Base-by-base conservation (phyloP, 2,888 invertebrate genomes). In the Gnatocerus cornutus region DNA sequence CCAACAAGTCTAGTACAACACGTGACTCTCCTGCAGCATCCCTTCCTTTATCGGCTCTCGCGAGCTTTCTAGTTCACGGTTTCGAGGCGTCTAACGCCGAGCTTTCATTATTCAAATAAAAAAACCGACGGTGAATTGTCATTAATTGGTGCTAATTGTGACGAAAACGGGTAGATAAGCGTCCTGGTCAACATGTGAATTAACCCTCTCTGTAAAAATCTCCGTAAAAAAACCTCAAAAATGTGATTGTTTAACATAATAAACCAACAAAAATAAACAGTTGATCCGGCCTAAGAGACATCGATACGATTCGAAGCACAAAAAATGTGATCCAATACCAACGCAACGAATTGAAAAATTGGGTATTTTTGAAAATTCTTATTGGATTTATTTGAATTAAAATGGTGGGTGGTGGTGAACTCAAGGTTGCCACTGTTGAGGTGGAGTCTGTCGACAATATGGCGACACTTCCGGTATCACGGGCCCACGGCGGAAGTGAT, bases 371-470 rank as follows among this genome's bases (percentile, higher is more conserved):
- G 16, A 33, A 46, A 46, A 58, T 56, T 63, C 29, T 59, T 64
- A 30, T 67, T 30, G 30, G 53, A 69, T 71, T 72, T 59, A 58
- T 43, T 53, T 50, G 58, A 67, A 69, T 71, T 69, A 78, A 78
- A 79, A 90, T 90, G 89, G 88, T 89, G 78, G 90, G 90, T 84
- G 90, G 91, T 83, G 88, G 89, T 83, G 94, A 95, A 87, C 92
- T 94, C 86, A 95, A 94, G 89, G 94, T 95, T 85, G 92, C 95
- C 78, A 95, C 95, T 69, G 95, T 95, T 79, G 94, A 95, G 86
- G 89, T 94, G 81, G 95, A 95, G 86, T 89, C 93, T 76, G 92
- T 93, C 78, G 94, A 94, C 89, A 94, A 95, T 84, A 94, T 94
- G 91, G 95, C 94, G 85, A 95, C 95, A 45, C 89, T 95, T 85